A percentile compares a stretch with the other conserved stretches of the same genome.
Conservation (phyloP, 2,113 vertebrate species). For the Menura novaehollandiae region DNA sequence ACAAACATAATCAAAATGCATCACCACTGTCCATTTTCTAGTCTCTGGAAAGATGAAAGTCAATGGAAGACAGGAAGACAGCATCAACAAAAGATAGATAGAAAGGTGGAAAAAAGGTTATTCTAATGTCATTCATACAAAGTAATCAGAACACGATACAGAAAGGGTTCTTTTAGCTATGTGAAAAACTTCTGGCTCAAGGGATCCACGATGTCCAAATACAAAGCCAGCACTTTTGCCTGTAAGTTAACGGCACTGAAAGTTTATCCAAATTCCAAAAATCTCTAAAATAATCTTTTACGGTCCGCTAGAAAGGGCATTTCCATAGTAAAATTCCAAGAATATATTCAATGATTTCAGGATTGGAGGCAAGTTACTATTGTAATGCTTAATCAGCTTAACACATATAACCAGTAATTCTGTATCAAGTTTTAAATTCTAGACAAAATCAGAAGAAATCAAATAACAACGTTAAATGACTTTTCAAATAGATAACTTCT, state of each 20-base stretch:
- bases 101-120: background rate
- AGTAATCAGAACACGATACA: background rate
- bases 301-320: background rate
- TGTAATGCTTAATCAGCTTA: background rate
- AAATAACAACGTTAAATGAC: background rate
- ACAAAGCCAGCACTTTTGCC: background rate
- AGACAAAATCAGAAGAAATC: background rate
- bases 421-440: background rate
- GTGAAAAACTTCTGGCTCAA: background rate
- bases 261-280: background rate
- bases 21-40: background rate
- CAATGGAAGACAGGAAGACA: background rate
- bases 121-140: background rate
- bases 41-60: background rate
- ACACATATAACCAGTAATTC: background rate
- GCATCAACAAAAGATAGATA: background rate
- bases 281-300: background rate
- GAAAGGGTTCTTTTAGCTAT: background rate
- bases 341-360: background rate
- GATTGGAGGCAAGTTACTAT: background rate
- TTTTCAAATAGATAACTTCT: background rate
- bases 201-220: background rate
- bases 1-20: background rate
- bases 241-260: background rate
- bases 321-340: background rate